Evolutionary conservation across 2,888 invertebrate genomes (phyloP).

Genomic region (Poecilobothrus nobilitatus): DNA sequence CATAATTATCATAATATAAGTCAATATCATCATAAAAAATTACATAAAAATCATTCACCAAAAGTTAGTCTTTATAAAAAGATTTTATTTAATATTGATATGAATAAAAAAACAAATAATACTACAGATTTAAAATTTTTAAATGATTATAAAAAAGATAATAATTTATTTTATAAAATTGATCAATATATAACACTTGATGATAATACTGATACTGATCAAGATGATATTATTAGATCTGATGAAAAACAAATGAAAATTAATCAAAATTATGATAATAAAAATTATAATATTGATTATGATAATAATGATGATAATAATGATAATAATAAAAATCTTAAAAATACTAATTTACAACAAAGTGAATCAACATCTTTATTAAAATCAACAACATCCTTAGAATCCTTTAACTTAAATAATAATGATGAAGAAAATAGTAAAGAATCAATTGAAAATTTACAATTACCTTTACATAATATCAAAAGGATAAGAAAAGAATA

Average conservation of each 20-base stretch:
- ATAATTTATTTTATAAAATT: not conserved
- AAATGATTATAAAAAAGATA: not conserved
- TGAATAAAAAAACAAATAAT: not conserved
- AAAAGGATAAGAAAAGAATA: not conserved
- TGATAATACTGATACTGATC: not conserved
- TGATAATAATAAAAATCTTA: conserved; percentile 11
- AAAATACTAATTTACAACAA: not conserved
- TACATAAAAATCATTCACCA: not conserved
- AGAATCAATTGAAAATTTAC: not conserved
- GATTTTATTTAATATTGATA: not conserved
- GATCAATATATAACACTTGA: conserved; percentile 2
- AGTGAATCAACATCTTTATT: not conserved
- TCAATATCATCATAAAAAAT: too few species aligned
- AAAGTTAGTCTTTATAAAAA: not conserved
- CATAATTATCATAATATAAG: too few species aligned
- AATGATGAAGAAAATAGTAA: not conserved
- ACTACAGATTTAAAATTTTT: not conserved
- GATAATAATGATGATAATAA: conserved; percentile 16
- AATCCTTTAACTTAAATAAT: too few species aligned
- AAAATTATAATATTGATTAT: conserved; percentile 17
- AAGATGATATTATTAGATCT: not conserved
- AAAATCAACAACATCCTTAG: too few species aligned
- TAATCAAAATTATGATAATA: conserved; percentile 9
- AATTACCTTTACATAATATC: not conserved
- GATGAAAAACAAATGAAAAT: not conserved